phyloP scores from a whole-genome alignment of 2,888 invertebrate species.

The Formica aserva region DNA sequence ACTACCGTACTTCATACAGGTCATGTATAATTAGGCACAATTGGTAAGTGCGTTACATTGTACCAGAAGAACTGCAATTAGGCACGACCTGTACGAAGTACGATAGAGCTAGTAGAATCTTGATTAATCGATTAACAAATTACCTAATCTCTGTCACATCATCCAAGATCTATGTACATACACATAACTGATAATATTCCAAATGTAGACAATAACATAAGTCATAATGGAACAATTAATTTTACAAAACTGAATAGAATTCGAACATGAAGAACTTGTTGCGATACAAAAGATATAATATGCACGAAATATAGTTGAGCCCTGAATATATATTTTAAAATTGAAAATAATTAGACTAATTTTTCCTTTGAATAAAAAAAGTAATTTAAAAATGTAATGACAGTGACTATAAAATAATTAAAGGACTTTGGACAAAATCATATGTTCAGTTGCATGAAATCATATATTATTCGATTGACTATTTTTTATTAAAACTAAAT shows the following conservation, averaged over 20 bases:
- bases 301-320: not conserved
- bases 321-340: not conserved
- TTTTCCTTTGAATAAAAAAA: not conserved
- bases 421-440: not conserved
- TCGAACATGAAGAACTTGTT: conserved; percentile 22
- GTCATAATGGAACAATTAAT: not conserved
- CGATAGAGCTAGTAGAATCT: conserved; percentile 76
- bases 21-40: conserved; percentile 73
- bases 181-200: conserved; percentile 6
- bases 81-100: conserved; percentile 78
- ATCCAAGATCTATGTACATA: not conserved
- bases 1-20: conserved; percentile 77
- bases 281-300: conserved; percentile 33
- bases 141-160: not conserved
- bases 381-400: not conserved
- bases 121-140: conserved; percentile 64
- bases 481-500: not conserved
- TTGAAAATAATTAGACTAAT: not conserved
- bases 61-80: conserved; percentile 70
- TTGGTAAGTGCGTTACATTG: conserved; percentile 74
- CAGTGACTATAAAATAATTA: not conserved
- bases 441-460: not conserved
- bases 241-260: not conserved
- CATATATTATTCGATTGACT: not conserved
- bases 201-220: not conserved